A percentile compares a stretch with the other conserved stretches of the same genome.
These are phyloP conservation scores for Virgularia gustaviana DNA, from an alignment of 92 coral and sea anemone genomes.

Conservation along the genomic window DNA sequence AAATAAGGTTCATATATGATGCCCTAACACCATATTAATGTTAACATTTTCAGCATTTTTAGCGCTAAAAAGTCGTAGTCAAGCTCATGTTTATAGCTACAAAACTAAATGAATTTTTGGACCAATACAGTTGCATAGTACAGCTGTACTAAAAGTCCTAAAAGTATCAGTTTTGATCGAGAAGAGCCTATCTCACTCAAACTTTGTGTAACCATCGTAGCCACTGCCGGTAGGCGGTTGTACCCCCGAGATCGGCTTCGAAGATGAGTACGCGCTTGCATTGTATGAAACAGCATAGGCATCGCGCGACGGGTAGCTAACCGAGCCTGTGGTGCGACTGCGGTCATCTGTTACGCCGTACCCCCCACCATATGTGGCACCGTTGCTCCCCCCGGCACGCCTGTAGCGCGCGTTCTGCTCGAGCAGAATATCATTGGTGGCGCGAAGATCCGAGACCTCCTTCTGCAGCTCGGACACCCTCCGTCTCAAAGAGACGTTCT, in stretches of 20 bases:
- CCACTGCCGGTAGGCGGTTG: neutral
- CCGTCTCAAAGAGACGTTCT: constrained; percentile 78
- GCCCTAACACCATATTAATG: too few relatives aligned
- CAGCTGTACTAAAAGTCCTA: too few relatives aligned
- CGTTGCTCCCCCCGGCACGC: constrained; percentile 56
- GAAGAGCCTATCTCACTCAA: neutral
- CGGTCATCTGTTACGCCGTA: constrained; percentile 7
- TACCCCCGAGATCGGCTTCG: neutral
- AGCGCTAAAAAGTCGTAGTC: too few relatives aligned
- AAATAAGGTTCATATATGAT: too few relatives aligned
- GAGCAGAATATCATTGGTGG: constrained; percentile 88
- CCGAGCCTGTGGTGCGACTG: constrained; percentile 32
- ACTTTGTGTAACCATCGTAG: constrained; percentile 35
- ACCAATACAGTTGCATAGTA: too few relatives aligned
- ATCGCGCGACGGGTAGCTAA: constrained; percentile 52
- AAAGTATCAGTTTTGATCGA: too few relatives aligned
- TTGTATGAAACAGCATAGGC: constrained; percentile 45
- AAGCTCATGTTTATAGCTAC: too few relatives aligned
- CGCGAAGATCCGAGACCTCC: constrained; percentile 82
- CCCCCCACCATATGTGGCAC: constrained; percentile 52
- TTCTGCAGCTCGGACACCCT: constrained; percentile 88
- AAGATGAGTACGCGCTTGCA: constrained; percentile 18
- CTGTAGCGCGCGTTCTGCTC: constrained; percentile 98
- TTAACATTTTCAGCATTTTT: too few relatives aligned
- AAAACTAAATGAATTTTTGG: too few relatives aligned